Evolutionary conservation across 2,113 vertebrate genomes (phyloP).

Genomic region (Pseudopodoces humilis): DNA sequence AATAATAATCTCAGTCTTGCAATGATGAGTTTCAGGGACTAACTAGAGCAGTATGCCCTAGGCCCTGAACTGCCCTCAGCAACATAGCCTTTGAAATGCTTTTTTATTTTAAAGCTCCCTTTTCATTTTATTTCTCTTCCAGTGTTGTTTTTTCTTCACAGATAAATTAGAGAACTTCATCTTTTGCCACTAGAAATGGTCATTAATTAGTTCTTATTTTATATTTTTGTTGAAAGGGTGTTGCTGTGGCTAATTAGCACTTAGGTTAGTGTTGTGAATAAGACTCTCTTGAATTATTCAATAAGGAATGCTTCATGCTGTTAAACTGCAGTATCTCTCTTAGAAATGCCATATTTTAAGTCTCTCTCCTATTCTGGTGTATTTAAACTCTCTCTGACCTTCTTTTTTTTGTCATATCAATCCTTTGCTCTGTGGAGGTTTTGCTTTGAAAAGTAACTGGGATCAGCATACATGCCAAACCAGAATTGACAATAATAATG

Average conservation of each 20-base stretch:
- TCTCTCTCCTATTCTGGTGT: background rate
- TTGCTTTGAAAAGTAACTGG: background rate
- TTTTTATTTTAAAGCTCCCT: background rate
- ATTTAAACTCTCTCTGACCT: conserved; percentile 45
- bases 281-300: conserved; percentile 30
- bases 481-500: background rate
- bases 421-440: background rate
- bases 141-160: background rate
- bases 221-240: conserved; percentile 18
- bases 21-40: background rate
- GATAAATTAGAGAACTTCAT: background rate
- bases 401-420: background rate
- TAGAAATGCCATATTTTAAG: conserved; percentile 20
- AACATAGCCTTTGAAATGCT: background rate
- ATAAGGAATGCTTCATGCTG: background rate
- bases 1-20: background rate
- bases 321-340: background rate
- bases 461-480: background rate
- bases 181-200: conserved; percentile 8
- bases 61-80: background rate
- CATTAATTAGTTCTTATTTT: conserved; percentile 2
- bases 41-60: background rate
- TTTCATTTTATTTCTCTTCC: conserved; percentile 32
- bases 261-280: background rate
- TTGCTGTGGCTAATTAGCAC: conserved; percentile 29